Conservation (phyloP, 2,113 vertebrate genomes). For the Tringa solitaria region DNA sequence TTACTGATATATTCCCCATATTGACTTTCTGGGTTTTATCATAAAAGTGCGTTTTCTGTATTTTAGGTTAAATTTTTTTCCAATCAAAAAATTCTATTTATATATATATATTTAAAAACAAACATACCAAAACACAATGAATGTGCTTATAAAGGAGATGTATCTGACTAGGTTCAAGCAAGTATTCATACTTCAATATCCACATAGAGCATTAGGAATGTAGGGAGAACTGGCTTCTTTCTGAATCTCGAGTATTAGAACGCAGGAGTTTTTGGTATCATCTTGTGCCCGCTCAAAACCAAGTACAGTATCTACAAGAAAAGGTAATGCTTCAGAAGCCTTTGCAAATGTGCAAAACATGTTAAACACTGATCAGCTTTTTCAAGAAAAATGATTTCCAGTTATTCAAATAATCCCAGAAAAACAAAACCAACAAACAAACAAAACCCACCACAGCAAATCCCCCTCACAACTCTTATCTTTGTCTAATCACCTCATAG, state of each 20-base stretch:
- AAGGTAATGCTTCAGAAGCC: background rate
- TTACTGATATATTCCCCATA: background rate
- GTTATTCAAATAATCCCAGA: background rate
- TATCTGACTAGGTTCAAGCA: background rate
- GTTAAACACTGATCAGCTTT: background rate
- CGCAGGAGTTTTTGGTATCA: background rate
- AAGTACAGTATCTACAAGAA: background rate
- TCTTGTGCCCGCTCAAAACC: background rate
- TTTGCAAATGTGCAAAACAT: background rate
- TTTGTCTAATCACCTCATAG: background rate
- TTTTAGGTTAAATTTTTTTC: background rate
- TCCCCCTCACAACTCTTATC: background rate
- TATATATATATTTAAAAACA: too few relatives aligned
- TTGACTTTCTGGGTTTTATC: background rate
- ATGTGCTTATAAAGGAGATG: background rate
- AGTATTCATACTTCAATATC: background rate
- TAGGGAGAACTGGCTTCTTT: background rate
- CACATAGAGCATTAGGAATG: background rate
- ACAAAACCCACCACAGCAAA: background rate
- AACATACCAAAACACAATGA: background rate
- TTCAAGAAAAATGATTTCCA: background rate
- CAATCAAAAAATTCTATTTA: background rate
- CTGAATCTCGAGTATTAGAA: background rate
- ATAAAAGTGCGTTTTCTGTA: background rate
- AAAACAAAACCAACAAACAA: background rate